Conservation (phyloP, 2,888 invertebrate species). For the Gastracanthus pulcherrimus region DNA sequence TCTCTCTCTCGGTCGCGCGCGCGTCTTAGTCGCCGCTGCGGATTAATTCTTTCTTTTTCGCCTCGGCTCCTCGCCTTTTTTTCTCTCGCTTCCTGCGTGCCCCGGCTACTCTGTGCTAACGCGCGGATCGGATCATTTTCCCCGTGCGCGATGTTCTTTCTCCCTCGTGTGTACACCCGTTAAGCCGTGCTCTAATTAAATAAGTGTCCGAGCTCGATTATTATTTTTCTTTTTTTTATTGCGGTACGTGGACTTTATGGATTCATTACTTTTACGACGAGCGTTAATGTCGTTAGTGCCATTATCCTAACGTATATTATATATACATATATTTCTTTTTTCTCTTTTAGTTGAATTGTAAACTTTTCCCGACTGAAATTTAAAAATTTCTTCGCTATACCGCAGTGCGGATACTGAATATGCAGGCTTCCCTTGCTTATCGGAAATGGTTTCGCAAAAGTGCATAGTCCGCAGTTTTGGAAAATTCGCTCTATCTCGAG, state of each 20-base stretch:
- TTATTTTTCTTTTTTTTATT: not conserved
- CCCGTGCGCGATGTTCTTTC: no score
- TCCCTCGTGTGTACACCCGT: no score
- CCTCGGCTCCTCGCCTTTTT: not conserved
- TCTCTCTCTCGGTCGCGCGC: not conserved
- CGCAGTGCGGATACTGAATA: not conserved
- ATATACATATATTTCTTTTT: no score
- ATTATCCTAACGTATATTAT: no score
- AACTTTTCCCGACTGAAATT: not conserved
- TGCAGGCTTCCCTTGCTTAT: not conserved
- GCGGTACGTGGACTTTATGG: not conserved
- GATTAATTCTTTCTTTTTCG: constrained; percentile 14
- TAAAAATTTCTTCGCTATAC: not conserved
- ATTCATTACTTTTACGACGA: no score
- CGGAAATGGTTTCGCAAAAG: not conserved
- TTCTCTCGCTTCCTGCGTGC: not conserved
- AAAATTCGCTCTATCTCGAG: not conserved
- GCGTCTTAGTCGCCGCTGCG: not conserved
- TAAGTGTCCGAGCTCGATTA: not conserved
- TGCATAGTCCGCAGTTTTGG: constrained; percentile 7
- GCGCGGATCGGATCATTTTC: not conserved
- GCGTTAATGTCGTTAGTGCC: no score
- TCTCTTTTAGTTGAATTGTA: no score
- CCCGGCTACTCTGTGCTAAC: not conserved
- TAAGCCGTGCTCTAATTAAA: not conserved